Evolutionary conservation across 2,113 vertebrate species (phyloP), one percentile per base, ranked within the genome.

Genomic region (Semicossyphus pulcher): DNA sequence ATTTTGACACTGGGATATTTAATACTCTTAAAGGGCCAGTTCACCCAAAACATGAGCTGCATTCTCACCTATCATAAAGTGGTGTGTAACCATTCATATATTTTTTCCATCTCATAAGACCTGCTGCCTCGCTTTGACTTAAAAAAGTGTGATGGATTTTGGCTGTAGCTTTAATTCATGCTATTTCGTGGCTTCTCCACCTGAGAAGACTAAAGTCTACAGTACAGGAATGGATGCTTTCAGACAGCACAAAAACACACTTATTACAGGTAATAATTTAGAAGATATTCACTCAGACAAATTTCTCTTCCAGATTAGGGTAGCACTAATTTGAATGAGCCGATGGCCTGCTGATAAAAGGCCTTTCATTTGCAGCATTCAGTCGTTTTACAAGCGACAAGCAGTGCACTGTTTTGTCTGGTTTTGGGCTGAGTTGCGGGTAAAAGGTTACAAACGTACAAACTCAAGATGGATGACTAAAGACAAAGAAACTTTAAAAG

Each of bases 41-140:
- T 53, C 69, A 72, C 21, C 11, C 37, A 34, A 29, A 44, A 61
- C n/a, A 48, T 26, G n/a, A n/a, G n/a, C n/a, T n/a, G n/a, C n/a
- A n/a, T n/a, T n/a, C n/a, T n/a, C n/a, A n/a, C n/a, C n/a, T n/a
- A n/a, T n/a, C n/a, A n/a, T n/a, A n/a, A n/a, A n/a, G 10, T 44
- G 26, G 14, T n/a, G 14, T 51, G 1, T 5, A 41, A 11, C 10
- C 48, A 62, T 44, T 28, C 28, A 21, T 15, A 9, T 26, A 21
- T 9, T 20, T 65, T 23, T 18, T 16, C 5, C n/a, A n/a, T n/a
- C n/a, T n/a, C n/a, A n/a, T n/a, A n/a, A n/a, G n/a, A n/a, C n/a
- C 41, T 44, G 41, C 41, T 44, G 18, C 41, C n/a, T n/a, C n/a
- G n/a, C n/a, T n/a, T n/a, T n/a, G n/a, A n/a, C n/a, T n/a, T n/a